Evolutionary conservation across 2,888 invertebrate species (phyloP), one percentile per base, ranked within the genome.

Genomic region (Herminia tarsipennalis): DNA sequence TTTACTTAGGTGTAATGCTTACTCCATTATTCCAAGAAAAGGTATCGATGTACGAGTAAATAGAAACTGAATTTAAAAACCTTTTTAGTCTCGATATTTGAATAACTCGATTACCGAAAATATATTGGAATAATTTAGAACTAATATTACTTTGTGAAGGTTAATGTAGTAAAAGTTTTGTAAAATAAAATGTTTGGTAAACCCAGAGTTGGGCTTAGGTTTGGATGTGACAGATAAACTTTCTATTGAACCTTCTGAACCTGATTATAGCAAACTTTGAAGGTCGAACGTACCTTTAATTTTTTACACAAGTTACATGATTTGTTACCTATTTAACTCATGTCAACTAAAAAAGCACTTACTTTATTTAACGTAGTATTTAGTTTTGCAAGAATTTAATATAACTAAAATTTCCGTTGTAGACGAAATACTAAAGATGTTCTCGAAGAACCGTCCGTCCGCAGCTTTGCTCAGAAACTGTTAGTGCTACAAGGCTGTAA

Each of bases 371-470:
- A n/a, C n/a, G n/a, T n/a, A n/a, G n/a, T n/a, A n/a, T n/a, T n/a
- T n/a, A n/a, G n/a, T n/a, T n/a, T n/a, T n/a, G n/a, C n/a, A n/a
- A n/a, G n/a, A n/a, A 10, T 10, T 24, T 3, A 1, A 24, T 2
- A 10, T n/a, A 9, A 24, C 4, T 10, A 5, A 9, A 0, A 56
- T 84, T 10, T 82, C 83, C 9, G 81, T 84, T 18, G 73, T 75
- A 35, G 78, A 79, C 12, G 69, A 76, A 3, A 43, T 63, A 39
- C 73, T 76, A 12, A 1, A 25, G 6, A 10, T 1, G 1, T 3
- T 3, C 5, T 22, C 0, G 8, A 22, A 6, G n/a, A n/a, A n/a
- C n/a, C n/a, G n/a, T n/a, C n/a, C n/a, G n/a, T n/a, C n/a, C n/a
- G n/a, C n/a, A n/a, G n/a, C n/a, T n/a, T n/a, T n/a, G n/a, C n/a